These are phyloP conservation scores for Trachops cirrhosus DNA, from an alignment of 2,797 vertebrate genomes.

Conservation along the genomic window DNA sequence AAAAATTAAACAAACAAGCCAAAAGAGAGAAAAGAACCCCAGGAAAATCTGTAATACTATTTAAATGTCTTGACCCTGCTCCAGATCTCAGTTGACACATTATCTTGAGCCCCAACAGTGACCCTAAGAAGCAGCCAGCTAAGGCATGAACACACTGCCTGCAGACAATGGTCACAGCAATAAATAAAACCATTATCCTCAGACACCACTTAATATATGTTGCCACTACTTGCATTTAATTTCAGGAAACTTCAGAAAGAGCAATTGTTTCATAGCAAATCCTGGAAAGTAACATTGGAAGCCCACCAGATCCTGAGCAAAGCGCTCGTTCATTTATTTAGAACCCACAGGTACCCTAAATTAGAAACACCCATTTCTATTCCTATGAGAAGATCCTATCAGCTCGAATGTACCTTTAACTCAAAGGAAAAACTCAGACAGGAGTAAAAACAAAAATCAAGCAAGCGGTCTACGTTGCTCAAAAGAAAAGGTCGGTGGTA, in stretches of 20 bases:
- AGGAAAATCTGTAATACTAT: neutral
- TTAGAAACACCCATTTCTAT: neutral
- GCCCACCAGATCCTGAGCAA: neutral
- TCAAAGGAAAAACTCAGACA: neutral
- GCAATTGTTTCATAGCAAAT: neutral
- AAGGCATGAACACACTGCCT: neutral
- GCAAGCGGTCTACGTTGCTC: neutral
- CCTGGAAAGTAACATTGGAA: neutral
- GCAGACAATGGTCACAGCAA: neutral
- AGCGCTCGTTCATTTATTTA: neutral
- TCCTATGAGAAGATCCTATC: neutral
- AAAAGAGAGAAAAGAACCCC: neutral
- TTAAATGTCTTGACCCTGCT: neutral
- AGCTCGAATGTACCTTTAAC: neutral
- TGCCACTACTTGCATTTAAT: neutral
- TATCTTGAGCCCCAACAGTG: neutral
- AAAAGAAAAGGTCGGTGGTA: neutral
- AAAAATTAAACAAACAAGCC: neutral
- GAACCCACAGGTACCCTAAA: neutral
- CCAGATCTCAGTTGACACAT: neutral
- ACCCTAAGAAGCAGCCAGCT: neutral
- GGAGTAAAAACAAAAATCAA: neutral
- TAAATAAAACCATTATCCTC: neutral
- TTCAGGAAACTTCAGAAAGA: neutral
- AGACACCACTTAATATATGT: neutral